Conservation (phyloP, 2,113 vertebrate species). For the Mionectes macconnelli region DNA sequence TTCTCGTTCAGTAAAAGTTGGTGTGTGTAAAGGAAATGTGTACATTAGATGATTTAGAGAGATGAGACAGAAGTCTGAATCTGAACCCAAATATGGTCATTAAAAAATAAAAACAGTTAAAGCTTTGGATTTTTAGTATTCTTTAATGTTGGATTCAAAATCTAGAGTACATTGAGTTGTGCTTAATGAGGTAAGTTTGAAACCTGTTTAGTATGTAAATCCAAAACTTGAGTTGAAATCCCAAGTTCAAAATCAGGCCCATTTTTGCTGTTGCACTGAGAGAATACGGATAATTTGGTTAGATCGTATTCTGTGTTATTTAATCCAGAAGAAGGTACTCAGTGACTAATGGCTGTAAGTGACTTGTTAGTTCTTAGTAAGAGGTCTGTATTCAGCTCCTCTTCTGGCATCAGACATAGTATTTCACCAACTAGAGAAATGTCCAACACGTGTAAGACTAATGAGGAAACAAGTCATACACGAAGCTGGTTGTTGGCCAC, state of each 20-base stretch:
- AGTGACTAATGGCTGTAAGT: not conserved
- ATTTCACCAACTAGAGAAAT: not conserved
- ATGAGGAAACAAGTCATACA: constrained; percentile 4
- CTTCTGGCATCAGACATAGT: not conserved
- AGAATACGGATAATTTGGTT: not conserved
- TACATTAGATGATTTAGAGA: not conserved
- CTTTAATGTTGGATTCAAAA: not conserved
- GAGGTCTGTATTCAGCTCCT: not conserved
- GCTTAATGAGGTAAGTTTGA: not conserved
- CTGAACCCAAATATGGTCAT: not conserved
- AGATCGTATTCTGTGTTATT: not conserved
- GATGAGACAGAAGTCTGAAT: not conserved
- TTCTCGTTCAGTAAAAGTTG: not conserved
- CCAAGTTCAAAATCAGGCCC: not conserved
- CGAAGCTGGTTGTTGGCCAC: not conserved
- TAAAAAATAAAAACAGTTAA: not conserved
- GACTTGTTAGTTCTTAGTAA: not conserved
- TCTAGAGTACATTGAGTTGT: not conserved
- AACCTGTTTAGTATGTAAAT: not conserved
- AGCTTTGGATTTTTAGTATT: not conserved
- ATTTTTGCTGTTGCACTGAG: not conserved
- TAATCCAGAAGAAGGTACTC: not conserved
- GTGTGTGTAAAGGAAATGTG: not conserved
- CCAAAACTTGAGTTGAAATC: not conserved
- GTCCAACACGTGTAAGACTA: not conserved